Evolutionary conservation across 2,888 invertebrate genomes (phyloP), one percentile per base, ranked within the genome.

Genomic region (Didymodactylos carnosus): DNA sequence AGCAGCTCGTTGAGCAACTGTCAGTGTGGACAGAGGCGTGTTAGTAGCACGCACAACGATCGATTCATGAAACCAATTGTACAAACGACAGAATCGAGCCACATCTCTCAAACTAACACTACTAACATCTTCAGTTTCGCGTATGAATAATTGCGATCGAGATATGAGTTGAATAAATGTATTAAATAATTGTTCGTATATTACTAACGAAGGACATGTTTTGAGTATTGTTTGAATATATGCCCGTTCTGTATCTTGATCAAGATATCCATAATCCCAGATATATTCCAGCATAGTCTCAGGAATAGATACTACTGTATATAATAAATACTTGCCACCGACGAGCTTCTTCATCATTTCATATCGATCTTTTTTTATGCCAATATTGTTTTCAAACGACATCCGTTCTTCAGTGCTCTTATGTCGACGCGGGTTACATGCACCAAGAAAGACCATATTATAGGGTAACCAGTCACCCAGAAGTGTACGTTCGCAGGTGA

Each of bases 401-500:
- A 29, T n/a, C 27, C 51, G 40, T 40, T 53, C 46, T 27, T 71
- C 46, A 25, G 43, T 35, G 7, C 43, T 46, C 70, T 78, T 81
- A 80, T 79, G 80, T 77, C 81, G 78, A 76, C 81, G 81, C 3
- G 82, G 82, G 75, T 82, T 82, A 76, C 80, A 80, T n/a, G 82
- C 82, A 69, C 81, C 81, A 19, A 82, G 79, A 53, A 82, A 79
- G 73, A 80, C 80, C n/a, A 81, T 77, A 35, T 78, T 79, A 49
- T 77, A 70, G 53, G 72, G 75, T 16, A 81, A 75, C 14, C 76
- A 78, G 43, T 78, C 62, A 39, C 81, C 81, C 35, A 77, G 76
- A 70, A 81, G 77, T 10, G 78, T 77, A 19, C 77, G 77, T 76
- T 82, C 82, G 77, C 80, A 80, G 79, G 81, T 79, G 43, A 81